Conservation (phyloP, 2,888 invertebrate genomes). For the Tineola bisselliella region DNA sequence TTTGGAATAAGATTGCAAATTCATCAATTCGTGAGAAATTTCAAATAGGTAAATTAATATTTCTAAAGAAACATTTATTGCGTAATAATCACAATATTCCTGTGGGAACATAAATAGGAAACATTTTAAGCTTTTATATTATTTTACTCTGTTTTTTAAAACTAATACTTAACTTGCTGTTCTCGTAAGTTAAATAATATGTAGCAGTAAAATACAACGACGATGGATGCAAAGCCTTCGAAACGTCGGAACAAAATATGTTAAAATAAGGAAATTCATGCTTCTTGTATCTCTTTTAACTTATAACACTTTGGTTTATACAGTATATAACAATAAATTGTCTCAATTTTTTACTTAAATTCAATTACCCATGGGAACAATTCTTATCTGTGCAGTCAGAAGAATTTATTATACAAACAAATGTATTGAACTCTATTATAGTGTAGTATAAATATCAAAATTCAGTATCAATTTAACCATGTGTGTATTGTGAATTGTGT, state of each 20-base stretch:
- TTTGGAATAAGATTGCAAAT: conserved; percentile 33
- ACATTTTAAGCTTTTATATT: not conserved
- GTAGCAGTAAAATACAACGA: too few relatives aligned
- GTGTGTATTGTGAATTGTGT: not conserved
- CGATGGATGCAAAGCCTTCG: too few relatives aligned
- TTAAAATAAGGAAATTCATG: too few relatives aligned
- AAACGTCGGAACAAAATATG: too few relatives aligned
- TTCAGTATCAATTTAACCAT: not conserved
- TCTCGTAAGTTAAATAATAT: too few relatives aligned
- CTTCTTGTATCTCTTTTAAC: too few relatives aligned
- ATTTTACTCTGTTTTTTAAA: too few relatives aligned
- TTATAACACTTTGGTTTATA: too few relatives aligned
- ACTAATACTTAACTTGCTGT: too few relatives aligned
- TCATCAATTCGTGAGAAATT: conserved; percentile 21
- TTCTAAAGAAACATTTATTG: not conserved
- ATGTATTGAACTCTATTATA: not conserved
- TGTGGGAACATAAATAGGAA: not conserved
- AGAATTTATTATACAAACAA: not conserved
- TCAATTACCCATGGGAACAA: not conserved
- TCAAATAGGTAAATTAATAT: not conserved
- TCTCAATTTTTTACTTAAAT: too few relatives aligned
- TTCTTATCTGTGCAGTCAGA: not conserved
- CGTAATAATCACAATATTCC: not conserved
- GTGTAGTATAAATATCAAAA: not conserved
- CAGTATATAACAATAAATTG: too few relatives aligned